These are phyloP conservation scores for Perccottus glenii DNA, from an alignment of 2,113 vertebrate species.

Conservation along the genomic window DNA sequence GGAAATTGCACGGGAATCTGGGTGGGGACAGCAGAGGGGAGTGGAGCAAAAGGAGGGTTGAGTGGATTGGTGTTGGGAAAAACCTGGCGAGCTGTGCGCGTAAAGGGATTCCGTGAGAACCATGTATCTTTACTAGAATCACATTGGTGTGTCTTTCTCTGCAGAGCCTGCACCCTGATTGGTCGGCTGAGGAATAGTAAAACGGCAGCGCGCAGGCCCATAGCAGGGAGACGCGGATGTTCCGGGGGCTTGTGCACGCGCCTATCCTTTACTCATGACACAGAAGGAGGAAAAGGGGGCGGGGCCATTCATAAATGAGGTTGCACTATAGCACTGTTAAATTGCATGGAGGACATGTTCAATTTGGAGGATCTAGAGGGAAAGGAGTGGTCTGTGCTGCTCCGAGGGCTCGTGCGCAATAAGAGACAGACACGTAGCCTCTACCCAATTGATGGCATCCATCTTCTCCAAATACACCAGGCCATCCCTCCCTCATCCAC, in stretches of 20 bases:
- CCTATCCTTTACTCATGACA: conserved; percentile 55
- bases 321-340: conserved; percentile 43
- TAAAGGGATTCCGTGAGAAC: conserved; percentile 78
- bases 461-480: conserved; percentile 62
- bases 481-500: conserved; percentile 46
- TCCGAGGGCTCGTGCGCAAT: conserved; percentile 45
- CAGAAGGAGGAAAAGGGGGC: conserved; percentile 55
- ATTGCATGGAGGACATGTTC: conserved; percentile 28
- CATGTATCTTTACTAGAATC: conserved; percentile 75
- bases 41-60: conserved; percentile 67
- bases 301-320: conserved; percentile 72
- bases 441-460: conserved; percentile 69
- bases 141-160: conserved; percentile 73
- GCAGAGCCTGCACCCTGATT: conserved; percentile 70
- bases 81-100: conserved; percentile 69
- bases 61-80: conserved; percentile 69
- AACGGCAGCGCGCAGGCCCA: conserved; percentile 67
- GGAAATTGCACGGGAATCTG: conserved; percentile 74
- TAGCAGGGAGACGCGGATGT: conserved; percentile 57
- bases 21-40: conserved; percentile 71
- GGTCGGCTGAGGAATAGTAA: conserved; percentile 74
- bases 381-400: conserved; percentile 7
- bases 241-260: conserved; percentile 62
- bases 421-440: conserved; percentile 66
- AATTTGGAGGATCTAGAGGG: conserved; percentile 1